These are phyloP conservation scores for Mormyrops boulengeri DNA, from an alignment of 2,797 vertebrate genomes.

Conservation along the genomic window DNA sequence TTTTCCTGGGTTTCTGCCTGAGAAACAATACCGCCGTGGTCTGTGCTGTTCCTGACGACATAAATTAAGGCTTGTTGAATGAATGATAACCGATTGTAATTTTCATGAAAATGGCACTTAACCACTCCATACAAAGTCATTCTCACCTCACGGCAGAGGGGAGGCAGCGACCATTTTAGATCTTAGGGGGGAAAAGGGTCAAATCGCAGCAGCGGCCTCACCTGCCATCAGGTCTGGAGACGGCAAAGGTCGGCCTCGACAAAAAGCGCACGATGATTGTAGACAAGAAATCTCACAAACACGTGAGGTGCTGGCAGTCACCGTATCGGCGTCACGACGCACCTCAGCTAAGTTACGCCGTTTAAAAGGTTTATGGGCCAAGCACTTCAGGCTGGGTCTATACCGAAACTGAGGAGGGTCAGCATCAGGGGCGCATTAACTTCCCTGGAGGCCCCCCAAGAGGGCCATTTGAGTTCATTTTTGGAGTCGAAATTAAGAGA, in stretches of 20 bases:
- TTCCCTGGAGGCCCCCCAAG: background rate
- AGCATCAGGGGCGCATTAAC: background rate
- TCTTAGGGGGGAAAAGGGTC: background rate
- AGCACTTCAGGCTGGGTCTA: background rate
- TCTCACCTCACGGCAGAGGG: background rate
- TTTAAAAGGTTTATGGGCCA: background rate
- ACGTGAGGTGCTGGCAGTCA: background rate
- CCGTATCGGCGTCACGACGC: background rate
- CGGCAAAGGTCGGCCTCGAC: background rate
- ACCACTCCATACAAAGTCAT: background rate
- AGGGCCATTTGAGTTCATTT: background rate
- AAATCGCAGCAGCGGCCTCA: background rate
- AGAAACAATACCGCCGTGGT: conserved; percentile 10
- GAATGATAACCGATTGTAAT: conserved; percentile 32
- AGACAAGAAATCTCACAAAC: background rate
- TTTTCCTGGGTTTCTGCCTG: conserved; percentile 26
- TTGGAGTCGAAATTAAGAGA: background rate
- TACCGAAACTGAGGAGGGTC: background rate
- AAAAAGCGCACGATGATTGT: background rate
- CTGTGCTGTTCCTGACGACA: background rate
- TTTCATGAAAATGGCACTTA: background rate
- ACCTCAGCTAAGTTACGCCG: background rate
- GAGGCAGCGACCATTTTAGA: background rate
- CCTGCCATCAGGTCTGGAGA: background rate
- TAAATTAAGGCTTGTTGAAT: conserved; percentile 29